Evolutionary conservation across 2,797 vertebrate genomes (phyloP), one percentile per base, ranked within the genome.

Genomic region (Pseudomugil gertrudae): DNA sequence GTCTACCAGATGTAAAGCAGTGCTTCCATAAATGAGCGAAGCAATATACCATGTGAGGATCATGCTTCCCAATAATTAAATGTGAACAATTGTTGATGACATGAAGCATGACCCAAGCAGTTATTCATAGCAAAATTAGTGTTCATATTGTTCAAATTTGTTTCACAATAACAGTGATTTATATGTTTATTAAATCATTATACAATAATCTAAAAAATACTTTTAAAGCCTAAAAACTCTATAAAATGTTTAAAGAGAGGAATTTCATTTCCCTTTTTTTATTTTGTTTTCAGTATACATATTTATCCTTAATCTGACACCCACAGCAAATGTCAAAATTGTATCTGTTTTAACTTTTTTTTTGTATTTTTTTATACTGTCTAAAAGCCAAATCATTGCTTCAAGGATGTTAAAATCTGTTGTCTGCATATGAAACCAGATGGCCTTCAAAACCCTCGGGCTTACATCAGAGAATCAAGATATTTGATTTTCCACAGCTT

Each of bases 1-100:
- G 76, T 68, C 52, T 74, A 56, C 48, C 59, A 53, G 67, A 66
- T 79, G 60, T 69, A 38, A 81, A 65, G 70, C 64, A 56, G 38
- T 23, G 57, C 68, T 78, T 63, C 21, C 27, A 47, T 15, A 69
- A 36, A 10, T 15, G 51, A 62, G 30, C 11, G 26, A 55, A 17
- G 59, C 54, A 43, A 10, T 19, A 54, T 66, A 61, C 51, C 65
- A 67, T 45, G 51, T 74, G 61, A 63, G 59, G 47, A 58, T 60
- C 56, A 66, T 15, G 45, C 63, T 68, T 69, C 33, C 26, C 24
- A 65, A 64, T 21, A 57, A 33, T 61, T 56, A 45, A 64, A 59
- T 62, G 17, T 30, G 63, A 23, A 9, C 27, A 66, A 69, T 59
- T 78, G 52, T 45, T 38, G 55, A 57, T 38, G 38, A 69, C 33